A percentile compares a stretch with the other conserved stretches of the same genome.
Evolutionary conservation across 1,140 invertebrate genomes (phyloP).

Genomic region (Adelges cooleyi): DNA sequence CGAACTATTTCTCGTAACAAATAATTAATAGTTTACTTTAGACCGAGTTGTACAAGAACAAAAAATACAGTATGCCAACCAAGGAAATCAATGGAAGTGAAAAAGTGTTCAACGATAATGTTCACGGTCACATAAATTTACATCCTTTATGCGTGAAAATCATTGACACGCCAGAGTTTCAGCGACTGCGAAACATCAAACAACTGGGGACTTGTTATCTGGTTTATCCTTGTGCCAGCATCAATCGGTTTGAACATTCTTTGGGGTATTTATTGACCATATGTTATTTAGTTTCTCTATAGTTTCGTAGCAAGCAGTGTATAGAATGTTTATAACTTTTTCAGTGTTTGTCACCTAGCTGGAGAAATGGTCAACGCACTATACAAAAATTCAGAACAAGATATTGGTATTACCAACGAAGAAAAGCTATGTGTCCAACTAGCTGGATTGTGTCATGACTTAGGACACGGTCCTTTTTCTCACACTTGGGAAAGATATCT

Average conservation of each 20-base stretch:
- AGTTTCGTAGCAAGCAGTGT: too few relatives aligned
- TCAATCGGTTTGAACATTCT: constrained; percentile 51
- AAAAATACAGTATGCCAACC: too few relatives aligned
- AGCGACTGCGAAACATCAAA: constrained; percentile 46
- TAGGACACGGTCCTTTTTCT: constrained; percentile 56
- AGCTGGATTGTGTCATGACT: constrained; percentile 55
- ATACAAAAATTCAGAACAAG: constrained; percentile 22
- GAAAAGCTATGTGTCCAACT: constrained; percentile 40
- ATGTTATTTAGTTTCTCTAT: background rate
- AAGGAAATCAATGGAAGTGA: background rate
- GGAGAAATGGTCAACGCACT: constrained; percentile 33
- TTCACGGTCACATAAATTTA: constrained; percentile 43
- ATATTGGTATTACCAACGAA: constrained; percentile 16
- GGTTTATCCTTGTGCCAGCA: constrained; percentile 47
- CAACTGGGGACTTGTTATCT: constrained; percentile 45
- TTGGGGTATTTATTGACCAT: constrained; percentile 42
- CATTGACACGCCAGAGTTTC: constrained; percentile 53
- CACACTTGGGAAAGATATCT: constrained; percentile 47
- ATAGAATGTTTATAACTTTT: constrained; percentile 5
- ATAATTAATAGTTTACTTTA: too few relatives aligned
- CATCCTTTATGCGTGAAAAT: constrained; percentile 42
- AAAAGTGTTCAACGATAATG: constrained; percentile 44
- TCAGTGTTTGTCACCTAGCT: constrained; percentile 35
- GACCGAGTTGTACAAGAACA: too few relatives aligned
- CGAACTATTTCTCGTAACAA: too few relatives aligned